Evolutionary conservation across 1,140 invertebrate genomes (phyloP), one percentile per base, ranked within the genome.

Genomic region (Reticulitermes speratus): DNA sequence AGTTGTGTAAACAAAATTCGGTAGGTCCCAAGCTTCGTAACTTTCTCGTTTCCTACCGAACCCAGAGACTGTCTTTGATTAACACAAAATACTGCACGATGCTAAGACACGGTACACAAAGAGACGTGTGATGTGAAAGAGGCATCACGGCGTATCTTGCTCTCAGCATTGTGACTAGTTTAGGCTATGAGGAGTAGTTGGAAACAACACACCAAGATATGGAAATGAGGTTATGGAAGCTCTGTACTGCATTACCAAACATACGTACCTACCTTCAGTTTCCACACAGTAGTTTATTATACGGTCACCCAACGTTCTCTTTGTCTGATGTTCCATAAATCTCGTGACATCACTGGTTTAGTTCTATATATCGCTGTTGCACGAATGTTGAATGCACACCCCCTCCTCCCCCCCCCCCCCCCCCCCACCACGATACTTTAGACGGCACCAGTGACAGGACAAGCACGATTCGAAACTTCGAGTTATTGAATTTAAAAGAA

Each of bases 191-290:
- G 52, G 19, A 1, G 14, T 21, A 55, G 52, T 0, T 55, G 52
- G 65, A 75, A 75, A 75, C 65, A 75, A 75, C 65, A 30, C 65
- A 65, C 19, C 59, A 75, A 75, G 65, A 75, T 75, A 75, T 75
- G 65, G 65, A 75, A 75, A 75, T 75, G 65, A 75, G 65, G 25
- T 75, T 25, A n/a, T 9, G 65, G 30, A 75, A 55, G 52, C 65
- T 75, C 25, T 75, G 65, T 75, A 3, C n/a, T 75, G 65, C 65
- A 75, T 75, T 25, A 30, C 25, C 52, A 75, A 75, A 75, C n/a
- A 75, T 30, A 55, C 52, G 19, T 12, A 30, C 65, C 65, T 75
- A 25, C 65, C 5, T 25, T 75, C 65, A 19, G 52, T 55, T 55
- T 55, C 52, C 52, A 55, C 52, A 16, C 16, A 55, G 52, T 5